Evolutionary conservation across 2,113 vertebrate species (phyloP), one percentile per base, ranked within the genome.

Genomic region (Chaetodon auriga): DNA sequence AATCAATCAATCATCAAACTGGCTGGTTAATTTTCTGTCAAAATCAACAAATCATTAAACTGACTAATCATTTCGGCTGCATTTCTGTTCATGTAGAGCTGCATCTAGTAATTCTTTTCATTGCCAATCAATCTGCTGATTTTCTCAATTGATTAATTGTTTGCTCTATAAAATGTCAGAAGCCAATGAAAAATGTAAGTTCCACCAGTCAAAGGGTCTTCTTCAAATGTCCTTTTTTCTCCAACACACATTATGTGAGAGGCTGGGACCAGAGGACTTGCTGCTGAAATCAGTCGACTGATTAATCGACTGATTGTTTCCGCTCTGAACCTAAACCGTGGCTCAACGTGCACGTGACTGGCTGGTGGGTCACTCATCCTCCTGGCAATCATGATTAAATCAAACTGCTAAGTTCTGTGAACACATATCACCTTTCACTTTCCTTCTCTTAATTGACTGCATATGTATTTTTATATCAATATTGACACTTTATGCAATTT

Each of bases 371-470:
- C 2, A 1, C 43, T 64, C n/a, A 21, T 45, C 45, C 11, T 48
- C n/a, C 41, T 48, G 48, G 73, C 25, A 19, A 16, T 66, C 51
- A 2, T 48, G 12, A 68, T 68, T 65, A 36, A 57, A 74, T n/a
- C 25, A 30, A 78, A 45, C 48, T n/a, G n/a, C n/a, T n/a, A n/a
- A n/a, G 4, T 23, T 23, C 41, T n/a, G 41, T 72, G 35, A 81
- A 58, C 35, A 48, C 35, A 41, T 69, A 19, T 51, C 13, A 58
- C 12, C 6, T 23, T 57, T 43, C 3, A 45, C 19, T 19, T 53
- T 14, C 9, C 38, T 18, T 57, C 43, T 68, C 19, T 49, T 14
- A 16, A 13, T 19, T 49, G 30, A 7, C 58, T 25, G 14, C 16
- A 70, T 36, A 5, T 60, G 9, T n/a, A 14, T 69, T 54, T 87